Evolutionary conservation across 2,888 invertebrate species (phyloP).

Genomic region (Agapetus fuscipes): DNA sequence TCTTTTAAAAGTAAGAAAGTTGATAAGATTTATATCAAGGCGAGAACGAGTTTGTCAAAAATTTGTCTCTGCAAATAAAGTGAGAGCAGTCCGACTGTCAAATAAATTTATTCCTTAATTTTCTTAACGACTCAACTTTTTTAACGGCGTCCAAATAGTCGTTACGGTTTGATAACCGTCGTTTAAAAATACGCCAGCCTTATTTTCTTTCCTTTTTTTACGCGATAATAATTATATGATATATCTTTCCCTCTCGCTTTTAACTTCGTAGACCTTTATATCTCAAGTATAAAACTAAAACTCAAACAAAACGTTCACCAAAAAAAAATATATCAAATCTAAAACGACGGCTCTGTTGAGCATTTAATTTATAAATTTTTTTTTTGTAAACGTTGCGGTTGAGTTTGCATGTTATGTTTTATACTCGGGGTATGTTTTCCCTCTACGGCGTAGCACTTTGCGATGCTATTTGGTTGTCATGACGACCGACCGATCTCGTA

Average conservation of each 20-base stretch:
- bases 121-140: background rate
- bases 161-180: background rate
- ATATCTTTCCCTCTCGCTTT: too few species aligned
- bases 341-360: background rate
- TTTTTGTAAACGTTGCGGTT: background rate
- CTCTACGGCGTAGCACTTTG: conserved; percentile 6
- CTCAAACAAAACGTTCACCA: too few species aligned
- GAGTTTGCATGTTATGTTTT: background rate
- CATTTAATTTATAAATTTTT: background rate
- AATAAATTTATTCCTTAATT: background rate
- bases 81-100: background rate
- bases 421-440: background rate
- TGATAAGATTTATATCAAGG: too few species aligned
- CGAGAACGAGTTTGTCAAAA: too few species aligned
- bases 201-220: too few species aligned
- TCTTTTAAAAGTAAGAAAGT: too few species aligned
- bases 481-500: conserved; percentile 8
- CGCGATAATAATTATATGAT: too few species aligned
- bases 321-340: too few species aligned
- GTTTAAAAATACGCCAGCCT: background rate
- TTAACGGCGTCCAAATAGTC: background rate
- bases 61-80: too few species aligned
- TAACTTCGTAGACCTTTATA: too few species aligned
- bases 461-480: conserved; percentile 11
- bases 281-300: too few species aligned